Percentiles rank a stretch among this genome's conserved stretches.
Evolutionary conservation across 2,113 vertebrate genomes (phyloP).

Genomic region (Xenopus tropicalis): DNA sequence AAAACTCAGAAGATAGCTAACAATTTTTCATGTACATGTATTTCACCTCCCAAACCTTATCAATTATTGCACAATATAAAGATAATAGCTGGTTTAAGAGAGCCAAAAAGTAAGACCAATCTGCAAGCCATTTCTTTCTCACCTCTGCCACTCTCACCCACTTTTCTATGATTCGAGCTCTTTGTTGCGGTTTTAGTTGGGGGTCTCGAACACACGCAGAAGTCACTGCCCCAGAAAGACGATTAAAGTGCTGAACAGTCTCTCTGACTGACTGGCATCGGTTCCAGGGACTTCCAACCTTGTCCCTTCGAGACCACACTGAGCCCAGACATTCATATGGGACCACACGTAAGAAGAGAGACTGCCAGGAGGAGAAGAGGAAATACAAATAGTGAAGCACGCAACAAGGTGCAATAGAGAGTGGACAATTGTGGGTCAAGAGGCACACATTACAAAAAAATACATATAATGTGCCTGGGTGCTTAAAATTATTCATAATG

Average conservation of each 20-base stretch:
- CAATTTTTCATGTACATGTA: too few species aligned
- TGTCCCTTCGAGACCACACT: conserved; percentile 84
- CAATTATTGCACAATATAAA: too few species aligned
- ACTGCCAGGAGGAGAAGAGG: conserved; percentile 54
- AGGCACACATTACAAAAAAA: too few species aligned
- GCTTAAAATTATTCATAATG: too few species aligned
- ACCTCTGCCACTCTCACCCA: conserved; percentile 90
- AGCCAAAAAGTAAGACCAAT: background rate
- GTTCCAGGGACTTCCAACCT: conserved; percentile 71
- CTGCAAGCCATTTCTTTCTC: conserved; percentile 8
- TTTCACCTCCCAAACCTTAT: too few species aligned
- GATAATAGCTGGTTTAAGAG: background rate
- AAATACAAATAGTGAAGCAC: too few species aligned
- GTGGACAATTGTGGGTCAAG: too few species aligned
- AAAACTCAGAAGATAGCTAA: too few species aligned
- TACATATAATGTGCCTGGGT: too few species aligned
- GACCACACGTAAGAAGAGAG: conserved; percentile 80
- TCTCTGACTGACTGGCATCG: conserved; percentile 81
- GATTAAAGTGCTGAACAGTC: conserved; percentile 86
- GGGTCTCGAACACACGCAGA: conserved; percentile 76
- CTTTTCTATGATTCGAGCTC: conserved; percentile 82
- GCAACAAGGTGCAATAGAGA: too few species aligned
- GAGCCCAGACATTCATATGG: conserved; percentile 87
- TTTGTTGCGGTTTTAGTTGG: conserved; percentile 73
- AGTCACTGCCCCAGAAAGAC: conserved; percentile 76